Conservation (phyloP, 1,140 invertebrate genomes). For the Delia radicum region DNA sequence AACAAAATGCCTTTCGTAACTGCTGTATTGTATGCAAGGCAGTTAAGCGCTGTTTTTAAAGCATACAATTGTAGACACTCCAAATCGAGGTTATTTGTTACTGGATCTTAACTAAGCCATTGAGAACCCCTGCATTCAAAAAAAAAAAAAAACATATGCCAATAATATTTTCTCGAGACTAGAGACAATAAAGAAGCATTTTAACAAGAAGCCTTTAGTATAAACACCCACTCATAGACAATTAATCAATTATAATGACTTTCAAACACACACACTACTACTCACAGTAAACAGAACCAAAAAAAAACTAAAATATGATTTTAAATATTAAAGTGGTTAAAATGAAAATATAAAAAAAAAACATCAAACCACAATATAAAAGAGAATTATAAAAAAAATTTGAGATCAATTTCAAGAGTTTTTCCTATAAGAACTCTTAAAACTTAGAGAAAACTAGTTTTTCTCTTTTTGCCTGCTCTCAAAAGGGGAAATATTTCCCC, state of each 20-base stretch:
- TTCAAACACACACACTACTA: background rate
- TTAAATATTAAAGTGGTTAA: background rate
- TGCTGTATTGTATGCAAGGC: no score
- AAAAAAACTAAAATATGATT: background rate
- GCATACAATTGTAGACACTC: no score
- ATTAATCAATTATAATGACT: constrained; percentile 17
- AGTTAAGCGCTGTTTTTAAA: background rate
- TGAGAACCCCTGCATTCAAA: no score
- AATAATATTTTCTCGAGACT: background rate
- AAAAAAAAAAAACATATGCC: no score
- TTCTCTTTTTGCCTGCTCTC: background rate
- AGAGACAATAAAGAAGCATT: background rate
- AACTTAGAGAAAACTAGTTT: background rate
- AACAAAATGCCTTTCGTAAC: no score
- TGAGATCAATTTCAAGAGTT: background rate
- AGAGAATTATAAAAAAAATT: background rate
- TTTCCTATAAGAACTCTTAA: background rate
- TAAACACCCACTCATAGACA: constrained; percentile 5
- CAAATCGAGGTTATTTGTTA: no score
- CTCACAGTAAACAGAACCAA: background rate
- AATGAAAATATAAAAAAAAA: background rate
- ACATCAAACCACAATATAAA: no score
- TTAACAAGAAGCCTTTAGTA: background rate
- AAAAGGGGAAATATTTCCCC: background rate
- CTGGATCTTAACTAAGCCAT: no score